phyloP scores from a whole-genome alignment of 2,888 invertebrate genomes.

The Drosophila hawaiiensis region DNA sequence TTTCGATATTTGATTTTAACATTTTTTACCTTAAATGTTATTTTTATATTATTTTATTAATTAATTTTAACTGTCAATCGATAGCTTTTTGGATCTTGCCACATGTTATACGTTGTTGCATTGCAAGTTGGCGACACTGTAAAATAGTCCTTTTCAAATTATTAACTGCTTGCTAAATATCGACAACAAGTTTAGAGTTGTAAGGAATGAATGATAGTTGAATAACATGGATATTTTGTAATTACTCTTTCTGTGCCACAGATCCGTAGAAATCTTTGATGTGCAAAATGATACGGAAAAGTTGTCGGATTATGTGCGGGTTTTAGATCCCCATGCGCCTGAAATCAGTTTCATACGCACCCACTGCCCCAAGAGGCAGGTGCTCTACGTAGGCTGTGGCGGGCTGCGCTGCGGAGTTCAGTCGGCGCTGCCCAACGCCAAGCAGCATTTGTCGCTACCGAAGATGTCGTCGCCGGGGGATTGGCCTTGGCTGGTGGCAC shows the following conservation, averaged over 20 bases:
- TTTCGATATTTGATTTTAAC: not conserved
- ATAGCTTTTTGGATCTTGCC: not conserved
- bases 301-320: conserved; percentile 90
- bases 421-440: conserved; percentile 85
- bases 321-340: conserved; percentile 92
- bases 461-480: conserved; percentile 93
- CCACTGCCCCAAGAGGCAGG: conserved; percentile 90
- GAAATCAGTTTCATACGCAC: conserved; percentile 93
- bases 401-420: conserved; percentile 91
- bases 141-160: not conserved
- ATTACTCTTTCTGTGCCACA: conserved; percentile 71
- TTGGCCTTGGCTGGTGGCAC: conserved; percentile 96
- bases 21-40: not conserved
- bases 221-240: not conserved
- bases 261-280: conserved; percentile 90
- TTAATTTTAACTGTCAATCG: not conserved
- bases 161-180: not conserved
- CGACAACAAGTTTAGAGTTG: not conserved
- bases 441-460: conserved; percentile 86
- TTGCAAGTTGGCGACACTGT: not conserved
- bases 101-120: not conserved
- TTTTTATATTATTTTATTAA: not conserved
- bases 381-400: conserved; percentile 92
- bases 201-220: not conserved
- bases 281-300: conserved; percentile 87